Conservation (phyloP, 2,888 invertebrate genomes). For the Clunio marinus region DNA sequence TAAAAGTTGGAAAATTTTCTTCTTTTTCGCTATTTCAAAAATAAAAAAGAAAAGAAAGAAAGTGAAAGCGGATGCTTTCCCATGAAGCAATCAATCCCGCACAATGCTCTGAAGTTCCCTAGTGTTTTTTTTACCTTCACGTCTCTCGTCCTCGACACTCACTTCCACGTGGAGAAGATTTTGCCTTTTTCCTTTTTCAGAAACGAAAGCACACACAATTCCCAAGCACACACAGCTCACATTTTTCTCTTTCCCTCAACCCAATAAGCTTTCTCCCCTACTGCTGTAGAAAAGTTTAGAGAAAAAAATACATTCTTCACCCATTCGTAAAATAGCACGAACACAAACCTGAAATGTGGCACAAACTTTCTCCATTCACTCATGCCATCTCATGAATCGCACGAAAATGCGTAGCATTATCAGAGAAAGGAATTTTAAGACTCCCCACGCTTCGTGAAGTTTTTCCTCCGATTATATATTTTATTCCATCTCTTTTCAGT, state of each 20-base stretch:
- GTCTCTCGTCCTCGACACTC: not conserved
- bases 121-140: not conserved
- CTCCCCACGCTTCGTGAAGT: not conserved
- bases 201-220: slow-evolving; percentile 7
- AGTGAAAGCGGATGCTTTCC: slow-evolving; percentile 22
- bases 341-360: not conserved
- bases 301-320: slow-evolving; percentile 24
- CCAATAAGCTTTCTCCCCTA: slow-evolving; percentile 5
- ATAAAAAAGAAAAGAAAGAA: no score
- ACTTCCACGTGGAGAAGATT: slow-evolving; percentile 13
- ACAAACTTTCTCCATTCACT: not conserved
- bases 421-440: slow-evolving; percentile 4
- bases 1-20: not conserved
- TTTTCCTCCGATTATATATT: no score
- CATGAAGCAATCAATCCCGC: slow-evolving; percentile 9
- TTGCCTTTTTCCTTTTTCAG: not conserved
- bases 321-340: not conserved
- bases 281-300: not conserved
- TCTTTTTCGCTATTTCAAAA: slow-evolving; percentile 15
- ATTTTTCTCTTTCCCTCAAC: not conserved
- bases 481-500: slow-evolving; percentile 30
- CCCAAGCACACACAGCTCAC: not conserved
- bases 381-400: slow-evolving; percentile 3
- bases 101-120: slow-evolving; percentile 9
- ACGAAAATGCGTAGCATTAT: slow-evolving; percentile 21